phyloP scores from a whole-genome alignment of 2,888 invertebrate genomes.

The Trissoscelio sp. region DNA sequence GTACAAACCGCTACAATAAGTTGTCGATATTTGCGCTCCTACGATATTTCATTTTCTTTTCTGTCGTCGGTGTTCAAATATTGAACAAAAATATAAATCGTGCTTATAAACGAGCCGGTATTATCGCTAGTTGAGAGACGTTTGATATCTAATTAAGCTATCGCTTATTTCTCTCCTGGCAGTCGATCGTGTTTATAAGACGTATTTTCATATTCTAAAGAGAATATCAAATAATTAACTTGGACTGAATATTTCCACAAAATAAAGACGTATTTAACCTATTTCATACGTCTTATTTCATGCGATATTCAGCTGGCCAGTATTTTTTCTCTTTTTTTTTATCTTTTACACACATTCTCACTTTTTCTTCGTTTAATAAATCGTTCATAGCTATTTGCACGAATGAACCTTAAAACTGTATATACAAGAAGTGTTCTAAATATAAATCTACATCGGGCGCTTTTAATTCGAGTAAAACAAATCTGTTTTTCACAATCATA shows the following conservation, averaged over 20 bases:
- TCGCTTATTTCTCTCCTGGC: constrained; percentile 55
- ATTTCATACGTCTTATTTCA: constrained; percentile 35
- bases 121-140: constrained; percentile 60
- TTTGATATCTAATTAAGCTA: constrained; percentile 66
- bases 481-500: background rate
- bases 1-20: constrained; percentile 66
- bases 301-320: constrained; percentile 1
- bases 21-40: constrained; percentile 64
- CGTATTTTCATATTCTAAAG: constrained; percentile 36
- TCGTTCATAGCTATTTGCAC: constrained; percentile 64
- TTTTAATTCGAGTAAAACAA: background rate
- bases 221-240: constrained; percentile 41
- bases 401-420: constrained; percentile 65
- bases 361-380: constrained; percentile 53
- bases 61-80: constrained; percentile 74
- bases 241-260: constrained; percentile 3
- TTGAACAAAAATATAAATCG: constrained; percentile 74
- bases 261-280: constrained; percentile 8
- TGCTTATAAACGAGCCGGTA: constrained; percentile 60
- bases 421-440: constrained; percentile 54
- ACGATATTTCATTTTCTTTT: constrained; percentile 43
- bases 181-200: constrained; percentile 54
- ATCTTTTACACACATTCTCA: constrained; percentile 65
- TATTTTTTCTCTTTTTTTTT: constrained; percentile 68
- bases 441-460: constrained; percentile 42